Conservation (phyloP, 1,140 invertebrate genomes). For the Lanistes nyassanus region DNA sequence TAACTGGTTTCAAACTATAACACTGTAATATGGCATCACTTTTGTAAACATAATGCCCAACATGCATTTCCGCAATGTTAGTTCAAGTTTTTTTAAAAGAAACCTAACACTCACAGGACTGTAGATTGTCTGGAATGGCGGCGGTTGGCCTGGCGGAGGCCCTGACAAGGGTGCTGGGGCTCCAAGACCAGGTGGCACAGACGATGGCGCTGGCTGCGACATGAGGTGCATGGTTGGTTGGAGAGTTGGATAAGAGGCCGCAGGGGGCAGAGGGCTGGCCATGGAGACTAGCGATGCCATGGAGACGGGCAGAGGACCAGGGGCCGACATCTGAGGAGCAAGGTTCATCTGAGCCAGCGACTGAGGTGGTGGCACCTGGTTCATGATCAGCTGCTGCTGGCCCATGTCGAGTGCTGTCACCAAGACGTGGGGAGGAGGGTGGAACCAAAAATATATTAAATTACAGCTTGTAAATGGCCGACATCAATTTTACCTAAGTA, state of each 20-base stretch:
- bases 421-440: neutral
- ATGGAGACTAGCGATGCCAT: constrained; percentile 33
- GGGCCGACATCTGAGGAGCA: constrained; percentile 28
- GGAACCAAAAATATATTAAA: neutral
- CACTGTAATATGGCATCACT: no score
- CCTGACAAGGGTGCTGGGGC: constrained; percentile 19
- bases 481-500: neutral
- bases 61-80: no score
- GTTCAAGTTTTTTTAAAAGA: no score
- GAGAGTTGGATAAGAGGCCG: constrained; percentile 29
- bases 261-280: constrained; percentile 29
- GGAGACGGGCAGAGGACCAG: constrained; percentile 21
- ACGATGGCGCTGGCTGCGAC: constrained; percentile 26
- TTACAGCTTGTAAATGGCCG: neutral
- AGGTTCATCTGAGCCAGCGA: constrained; percentile 28
- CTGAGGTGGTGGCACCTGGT: constrained; percentile 33
- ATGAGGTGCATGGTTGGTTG: constrained; percentile 43
- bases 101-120: constrained; percentile 9
- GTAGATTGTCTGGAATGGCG: constrained; percentile 14
- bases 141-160: constrained; percentile 4
- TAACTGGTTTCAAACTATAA: no score
- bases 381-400: constrained; percentile 39
- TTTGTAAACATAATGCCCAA: no score
- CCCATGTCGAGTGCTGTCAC: constrained; percentile 26
- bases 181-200: constrained; percentile 21